Evolutionary conservation across 2,797 vertebrate genomes (phyloP), one percentile per base, ranked within the genome.

Genomic region (Sphaeramia orbicularis): DNA sequence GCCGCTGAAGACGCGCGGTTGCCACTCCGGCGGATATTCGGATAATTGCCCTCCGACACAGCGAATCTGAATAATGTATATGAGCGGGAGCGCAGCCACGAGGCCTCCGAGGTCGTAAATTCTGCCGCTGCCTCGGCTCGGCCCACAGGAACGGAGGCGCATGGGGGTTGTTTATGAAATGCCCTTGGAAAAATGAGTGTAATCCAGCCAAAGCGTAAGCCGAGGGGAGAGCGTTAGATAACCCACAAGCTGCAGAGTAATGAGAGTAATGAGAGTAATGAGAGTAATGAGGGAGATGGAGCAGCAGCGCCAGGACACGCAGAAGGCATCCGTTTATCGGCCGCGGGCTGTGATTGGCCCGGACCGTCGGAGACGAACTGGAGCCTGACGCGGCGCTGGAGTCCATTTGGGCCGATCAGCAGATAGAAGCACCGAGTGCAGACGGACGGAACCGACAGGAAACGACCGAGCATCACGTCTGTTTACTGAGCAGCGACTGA

Each of bases 31-130:
- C 57, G 76, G 82, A 88, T 93, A 90, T 92, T 91, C 87, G 89
- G 90, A 92, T 89, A 82, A 87, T 87, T 86, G 86, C 80, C 86
- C 78, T 80, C 80, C 52, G 52, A 85, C 74, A 75, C 78, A 84
- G 81, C 80, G 80, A 87, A 92, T 91, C 89, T 91, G 89, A 90
- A 92, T 92, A 92, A 92, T 91, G 89, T 80, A 90, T 92, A 86
- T 86, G 86, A 82, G 86, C 53, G 76, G 87, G 81, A 84, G 76
- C 60, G 84, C 82, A 76, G 84, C 80, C 83, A 77, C 84, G 65
- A 82, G 87, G 86, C 90, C 86, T 88, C 81, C 1, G 84, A 87
- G 87, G 85, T 92, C 82, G 70, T 92, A 92, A 90, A 91, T 92
- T 87, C 85, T 86, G 86, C 88, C 62, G 80, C 86, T 87, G 76